Evolutionary conservation across 2,888 invertebrate genomes (phyloP).

Genomic region (Spilosoma lubricipeda): DNA sequence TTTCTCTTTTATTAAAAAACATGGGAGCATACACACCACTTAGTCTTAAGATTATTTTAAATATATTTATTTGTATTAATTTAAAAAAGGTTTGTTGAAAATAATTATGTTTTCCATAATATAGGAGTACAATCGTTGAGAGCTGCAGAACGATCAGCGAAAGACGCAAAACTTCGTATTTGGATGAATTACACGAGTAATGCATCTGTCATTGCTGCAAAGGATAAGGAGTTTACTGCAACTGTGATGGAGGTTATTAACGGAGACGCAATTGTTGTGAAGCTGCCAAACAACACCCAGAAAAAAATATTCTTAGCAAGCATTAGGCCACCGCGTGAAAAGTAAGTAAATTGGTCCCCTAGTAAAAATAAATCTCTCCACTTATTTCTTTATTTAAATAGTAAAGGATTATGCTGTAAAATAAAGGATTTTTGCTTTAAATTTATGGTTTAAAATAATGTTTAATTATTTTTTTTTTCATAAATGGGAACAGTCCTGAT

Average conservation of each 20-base stretch:
- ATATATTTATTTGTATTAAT: too few species aligned
- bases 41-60: too few species aligned
- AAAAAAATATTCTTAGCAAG: conserved; percentile 98
- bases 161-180: conserved; percentile 93
- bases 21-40: too few species aligned
- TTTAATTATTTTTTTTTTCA: conserved; percentile 8
- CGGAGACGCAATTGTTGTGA: conserved; percentile 96
- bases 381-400: neutral
- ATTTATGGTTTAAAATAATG: too few species aligned
- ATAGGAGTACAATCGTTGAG: conserved; percentile 92
- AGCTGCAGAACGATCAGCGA: conserved; percentile 94
- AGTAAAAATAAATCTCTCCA: neutral
- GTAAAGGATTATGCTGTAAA: too few species aligned
- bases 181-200: conserved; percentile 97
- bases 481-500: conserved; percentile 79
- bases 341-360: conserved; percentile 61
- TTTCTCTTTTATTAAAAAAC: too few species aligned
- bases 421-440: too few species aligned
- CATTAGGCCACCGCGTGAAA: conserved; percentile 96
- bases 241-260: conserved; percentile 96
- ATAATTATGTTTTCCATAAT: neutral
- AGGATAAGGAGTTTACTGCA: conserved; percentile 93
- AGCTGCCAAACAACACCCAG: conserved; percentile 90
- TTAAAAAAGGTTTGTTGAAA: too few species aligned
- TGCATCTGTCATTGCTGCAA: conserved; percentile 90